Conservation (phyloP, 1,140 invertebrate species). For the Ganaspis sp. region DNA sequence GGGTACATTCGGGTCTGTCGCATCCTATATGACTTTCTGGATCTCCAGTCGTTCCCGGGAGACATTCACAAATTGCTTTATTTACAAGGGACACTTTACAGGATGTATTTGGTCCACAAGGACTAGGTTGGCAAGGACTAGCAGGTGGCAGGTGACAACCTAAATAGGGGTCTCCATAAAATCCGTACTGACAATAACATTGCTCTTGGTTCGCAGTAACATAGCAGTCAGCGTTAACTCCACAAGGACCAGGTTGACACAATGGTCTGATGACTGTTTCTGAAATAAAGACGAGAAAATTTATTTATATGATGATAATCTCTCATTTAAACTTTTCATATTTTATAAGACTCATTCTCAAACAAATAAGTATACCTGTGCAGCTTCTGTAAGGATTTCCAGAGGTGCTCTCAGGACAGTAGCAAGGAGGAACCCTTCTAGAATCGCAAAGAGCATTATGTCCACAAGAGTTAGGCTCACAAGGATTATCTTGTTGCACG, state of each 20-base stretch:
- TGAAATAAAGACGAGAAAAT: constrained; percentile 20
- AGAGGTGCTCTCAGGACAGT: constrained; percentile 84
- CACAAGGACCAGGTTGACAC: constrained; percentile 87
- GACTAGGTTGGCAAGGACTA: constrained; percentile 84
- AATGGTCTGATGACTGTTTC: constrained; percentile 75
- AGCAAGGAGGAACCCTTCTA: constrained; percentile 85
- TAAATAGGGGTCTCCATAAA: constrained; percentile 85
- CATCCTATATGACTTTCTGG: constrained; percentile 83
- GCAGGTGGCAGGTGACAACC: constrained; percentile 81
- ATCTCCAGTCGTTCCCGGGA: constrained; percentile 86
- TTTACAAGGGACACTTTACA: constrained; percentile 82
- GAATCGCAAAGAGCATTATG: constrained; percentile 87
- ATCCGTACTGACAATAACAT: constrained; percentile 87
- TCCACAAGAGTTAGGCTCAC: constrained; percentile 89
- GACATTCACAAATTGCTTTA: constrained; percentile 85
- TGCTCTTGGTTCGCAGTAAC: constrained; percentile 83
- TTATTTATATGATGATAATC: background rate
- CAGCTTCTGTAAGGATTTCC: constrained; percentile 89
- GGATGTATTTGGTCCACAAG: constrained; percentile 86
- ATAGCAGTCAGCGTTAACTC: constrained; percentile 87
- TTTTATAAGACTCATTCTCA: too few species aligned
- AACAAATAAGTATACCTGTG: constrained; percentile 71
- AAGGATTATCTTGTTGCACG: constrained; percentile 85
- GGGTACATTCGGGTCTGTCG: constrained; percentile 84
- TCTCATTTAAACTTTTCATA: too few species aligned